A percentile compares a stretch with the other conserved stretches of the same genome.
Evolutionary conservation across 2,888 invertebrate species (phyloP).

Genomic region (Diaprepes abbreviatus): DNA sequence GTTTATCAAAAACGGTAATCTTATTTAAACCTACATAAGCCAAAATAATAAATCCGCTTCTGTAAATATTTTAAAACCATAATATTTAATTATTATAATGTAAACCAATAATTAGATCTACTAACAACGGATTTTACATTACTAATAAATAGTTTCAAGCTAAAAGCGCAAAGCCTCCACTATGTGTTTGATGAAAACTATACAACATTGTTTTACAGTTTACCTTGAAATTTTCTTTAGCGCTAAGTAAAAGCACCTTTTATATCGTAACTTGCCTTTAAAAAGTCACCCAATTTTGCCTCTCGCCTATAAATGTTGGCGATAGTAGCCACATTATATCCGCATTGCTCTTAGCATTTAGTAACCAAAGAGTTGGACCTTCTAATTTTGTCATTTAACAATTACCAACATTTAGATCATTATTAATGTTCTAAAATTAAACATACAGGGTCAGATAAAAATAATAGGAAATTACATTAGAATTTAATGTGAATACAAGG

Average conservation of each 20-base stretch:
- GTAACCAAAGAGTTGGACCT: slow-evolving; percentile 23
- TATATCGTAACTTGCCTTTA: slow-evolving; percentile 50
- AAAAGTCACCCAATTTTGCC: slow-evolving; percentile 55
- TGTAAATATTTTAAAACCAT: no score
- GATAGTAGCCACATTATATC: slow-evolving; percentile 28
- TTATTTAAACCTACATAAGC: no score
- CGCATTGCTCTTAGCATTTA: slow-evolving; percentile 27
- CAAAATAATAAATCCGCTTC: no score
- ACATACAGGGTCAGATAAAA: background rate
- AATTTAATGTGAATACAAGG: background rate
- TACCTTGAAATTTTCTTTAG: slow-evolving; percentile 56
- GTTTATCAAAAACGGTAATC: no score
- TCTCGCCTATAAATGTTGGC: slow-evolving; percentile 38
- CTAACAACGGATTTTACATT: no score
- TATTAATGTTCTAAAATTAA: slow-evolving; percentile 3
- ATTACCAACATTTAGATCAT: background rate
- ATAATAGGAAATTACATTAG: background rate
- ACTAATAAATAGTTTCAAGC: no score
- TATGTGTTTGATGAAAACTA: slow-evolving; percentile 4
- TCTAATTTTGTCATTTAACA: slow-evolving; percentile 16
- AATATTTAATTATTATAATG: no score
- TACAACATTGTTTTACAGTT: slow-evolving; percentile 34
- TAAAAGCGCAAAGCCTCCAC: no score
- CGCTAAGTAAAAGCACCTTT: slow-evolving; percentile 54
- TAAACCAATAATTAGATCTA: no score